Percentiles rank a stretch among this genome's conserved stretches.
Evolutionary conservation across 2,113 vertebrate species (phyloP).

Genomic region (Steatornis caripensis): DNA sequence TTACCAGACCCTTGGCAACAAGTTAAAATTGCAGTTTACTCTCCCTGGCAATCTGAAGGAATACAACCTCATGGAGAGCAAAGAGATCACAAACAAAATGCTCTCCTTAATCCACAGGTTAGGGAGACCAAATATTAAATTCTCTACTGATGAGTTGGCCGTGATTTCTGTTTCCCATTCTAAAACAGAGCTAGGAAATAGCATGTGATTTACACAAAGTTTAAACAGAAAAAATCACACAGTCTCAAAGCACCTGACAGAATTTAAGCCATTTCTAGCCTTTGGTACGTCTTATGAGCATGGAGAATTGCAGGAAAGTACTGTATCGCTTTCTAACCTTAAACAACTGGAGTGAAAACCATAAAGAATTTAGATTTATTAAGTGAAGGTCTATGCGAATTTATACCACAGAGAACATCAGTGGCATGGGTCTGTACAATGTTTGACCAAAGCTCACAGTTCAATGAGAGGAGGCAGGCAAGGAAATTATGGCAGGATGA

Average conservation of each 20-base stretch:
- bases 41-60: neutral
- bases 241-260: neutral
- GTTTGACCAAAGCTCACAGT: neutral
- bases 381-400: neutral
- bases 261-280: neutral
- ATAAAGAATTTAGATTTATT: neutral
- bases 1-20: neutral
- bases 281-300: neutral
- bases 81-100: neutral
- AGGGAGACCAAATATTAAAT: neutral
- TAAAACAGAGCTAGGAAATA: neutral
- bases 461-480: neutral
- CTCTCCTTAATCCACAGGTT: neutral
- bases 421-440: neutral
- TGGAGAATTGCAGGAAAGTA: neutral
- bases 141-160: neutral
- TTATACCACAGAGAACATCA: neutral
- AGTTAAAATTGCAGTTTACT: neutral
- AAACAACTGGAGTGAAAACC: neutral
- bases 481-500: neutral
- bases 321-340: neutral
- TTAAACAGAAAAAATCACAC: neutral
- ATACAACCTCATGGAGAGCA: neutral
- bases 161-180: neutral
- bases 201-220: accelerated